Evolutionary conservation across 2,113 vertebrate species (phyloP).

Genomic region (Tachysurus fulvidraco): DNA sequence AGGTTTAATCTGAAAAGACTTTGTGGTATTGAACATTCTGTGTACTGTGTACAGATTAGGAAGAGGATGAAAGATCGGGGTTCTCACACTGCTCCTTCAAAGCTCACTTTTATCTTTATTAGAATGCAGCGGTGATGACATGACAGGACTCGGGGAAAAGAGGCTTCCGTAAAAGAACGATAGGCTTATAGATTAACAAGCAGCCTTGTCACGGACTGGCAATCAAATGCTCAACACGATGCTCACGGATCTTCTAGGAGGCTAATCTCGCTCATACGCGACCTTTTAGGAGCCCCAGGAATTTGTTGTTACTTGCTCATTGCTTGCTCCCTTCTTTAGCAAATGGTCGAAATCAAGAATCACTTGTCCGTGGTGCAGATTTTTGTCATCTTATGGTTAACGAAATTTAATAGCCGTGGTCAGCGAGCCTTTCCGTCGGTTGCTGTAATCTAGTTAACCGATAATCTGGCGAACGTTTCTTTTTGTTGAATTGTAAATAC

Average conservation of each 20-base stretch:
- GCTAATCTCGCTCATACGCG: constrained; percentile 52
- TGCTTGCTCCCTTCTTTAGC: not conserved
- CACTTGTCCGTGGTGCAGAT: not conserved
- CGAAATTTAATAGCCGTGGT: not conserved
- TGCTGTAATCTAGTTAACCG: too few species aligned
- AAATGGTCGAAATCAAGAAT: not conserved
- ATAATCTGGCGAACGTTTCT: too few species aligned
- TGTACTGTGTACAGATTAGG: constrained; percentile 74
- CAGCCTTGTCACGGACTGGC: constrained; percentile 56
- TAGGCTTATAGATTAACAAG: constrained; percentile 63
- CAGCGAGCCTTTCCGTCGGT: not conserved
- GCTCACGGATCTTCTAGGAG: constrained; percentile 50
- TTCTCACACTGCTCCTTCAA: constrained; percentile 72
- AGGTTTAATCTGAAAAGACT: constrained; percentile 72
- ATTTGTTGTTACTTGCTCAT: not conserved
- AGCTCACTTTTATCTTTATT: constrained; percentile 81
- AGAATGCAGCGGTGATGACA: constrained; percentile 79
- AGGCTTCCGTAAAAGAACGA: constrained; percentile 50
- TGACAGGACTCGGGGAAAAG: constrained; percentile 59
- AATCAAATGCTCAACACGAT: constrained; percentile 57
- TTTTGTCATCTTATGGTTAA: not conserved
- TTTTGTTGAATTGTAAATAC: too few species aligned
- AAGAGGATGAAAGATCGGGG: constrained; percentile 61
- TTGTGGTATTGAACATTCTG: constrained; percentile 71
- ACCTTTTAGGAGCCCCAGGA: not conserved